Conservation (phyloP, 1,140 invertebrate species). For the Drosophila nigrodunni region DNA sequence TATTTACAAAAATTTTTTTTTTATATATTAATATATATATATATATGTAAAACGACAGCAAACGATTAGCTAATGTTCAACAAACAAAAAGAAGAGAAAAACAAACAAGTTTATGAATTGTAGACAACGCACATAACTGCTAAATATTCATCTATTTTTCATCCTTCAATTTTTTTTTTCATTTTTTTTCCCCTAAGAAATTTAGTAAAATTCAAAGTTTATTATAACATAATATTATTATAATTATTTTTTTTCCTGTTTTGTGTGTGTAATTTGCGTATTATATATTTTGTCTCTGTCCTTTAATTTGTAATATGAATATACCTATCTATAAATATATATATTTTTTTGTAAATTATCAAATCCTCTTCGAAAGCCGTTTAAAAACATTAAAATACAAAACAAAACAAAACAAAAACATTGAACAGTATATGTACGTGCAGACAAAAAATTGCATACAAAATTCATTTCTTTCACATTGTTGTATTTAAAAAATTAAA, state of each 20-base stretch:
- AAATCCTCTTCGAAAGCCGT: conserved; percentile 15
- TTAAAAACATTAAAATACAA: conserved; percentile 8
- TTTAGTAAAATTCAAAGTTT: conserved; percentile 74
- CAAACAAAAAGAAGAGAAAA: conserved; percentile 21
- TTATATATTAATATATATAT: conserved; percentile 24
- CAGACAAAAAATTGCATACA: conserved; percentile 45
- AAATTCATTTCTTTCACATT: conserved; percentile 61
- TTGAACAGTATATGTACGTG: conserved; percentile 52
- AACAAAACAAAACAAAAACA: conserved; percentile 4
- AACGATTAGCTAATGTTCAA: conserved; percentile 60
- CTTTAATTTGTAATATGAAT: conserved; percentile 53
- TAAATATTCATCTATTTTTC: conserved; percentile 27
- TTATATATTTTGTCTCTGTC: conserved; percentile 38
- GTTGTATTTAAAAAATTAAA: conserved; percentile 72
- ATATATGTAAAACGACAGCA: conserved; percentile 35
- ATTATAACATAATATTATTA: conserved; percentile 37
- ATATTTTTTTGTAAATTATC: conserved; percentile 46
- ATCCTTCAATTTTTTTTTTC: conserved; percentile 15
- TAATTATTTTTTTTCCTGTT: conserved; percentile 37
- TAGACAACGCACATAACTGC: conserved; percentile 50
- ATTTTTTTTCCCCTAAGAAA: conserved; percentile 29
- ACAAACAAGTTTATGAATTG: conserved; percentile 46
- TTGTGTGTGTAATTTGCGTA: conserved; percentile 33
- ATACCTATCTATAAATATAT: conserved; percentile 23
- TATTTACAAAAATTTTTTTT: conserved; percentile 38